Evolutionary conservation across 2,888 invertebrate species (phyloP).

Genomic region (Lydus trimaculatus): DNA sequence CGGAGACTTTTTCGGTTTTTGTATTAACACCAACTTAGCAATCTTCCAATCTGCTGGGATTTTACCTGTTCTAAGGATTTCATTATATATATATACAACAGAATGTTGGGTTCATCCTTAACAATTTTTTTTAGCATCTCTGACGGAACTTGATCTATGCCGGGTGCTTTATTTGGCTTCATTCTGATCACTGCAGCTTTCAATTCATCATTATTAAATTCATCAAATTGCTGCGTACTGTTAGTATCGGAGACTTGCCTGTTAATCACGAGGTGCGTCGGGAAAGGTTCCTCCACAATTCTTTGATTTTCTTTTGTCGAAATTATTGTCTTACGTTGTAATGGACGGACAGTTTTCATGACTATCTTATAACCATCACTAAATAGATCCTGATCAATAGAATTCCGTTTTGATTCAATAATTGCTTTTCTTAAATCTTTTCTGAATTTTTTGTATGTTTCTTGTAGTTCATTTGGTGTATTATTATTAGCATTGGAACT

Average conservation of each 20-base stretch:
- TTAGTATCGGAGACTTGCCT: constrained; percentile 8
- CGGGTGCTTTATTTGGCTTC: constrained; percentile 16
- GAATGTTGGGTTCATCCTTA: not conserved
- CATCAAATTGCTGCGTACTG: constrained; percentile 10
- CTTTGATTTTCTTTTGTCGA: constrained; percentile 12
- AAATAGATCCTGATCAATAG: constrained; percentile 22
- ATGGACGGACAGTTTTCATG: constrained; percentile 21
- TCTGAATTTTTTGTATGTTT: no score
- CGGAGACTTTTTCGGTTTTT: constrained; percentile 12
- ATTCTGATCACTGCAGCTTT: not conserved
- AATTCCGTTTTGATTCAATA: no score
- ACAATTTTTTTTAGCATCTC: constrained; percentile 16
- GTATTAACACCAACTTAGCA: constrained; percentile 14
- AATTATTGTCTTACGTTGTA: constrained; percentile 17
- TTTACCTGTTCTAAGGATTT: not conserved
- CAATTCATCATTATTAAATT: constrained; percentile 18
- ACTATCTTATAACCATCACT: constrained; percentile 29
- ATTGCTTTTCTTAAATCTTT: no score
- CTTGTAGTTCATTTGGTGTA: no score
- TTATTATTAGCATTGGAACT: no score
- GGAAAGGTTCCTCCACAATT: constrained; percentile 24
- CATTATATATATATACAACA: constrained; percentile 18
- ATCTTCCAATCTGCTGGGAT: constrained; percentile 18
- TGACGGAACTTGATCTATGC: constrained; percentile 3
- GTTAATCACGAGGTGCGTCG: constrained; percentile 13